Evolutionary conservation across 1,140 invertebrate species (phyloP), one percentile per base, ranked within the genome.

Genomic region (Trachymyrmex septentrionalis): DNA sequence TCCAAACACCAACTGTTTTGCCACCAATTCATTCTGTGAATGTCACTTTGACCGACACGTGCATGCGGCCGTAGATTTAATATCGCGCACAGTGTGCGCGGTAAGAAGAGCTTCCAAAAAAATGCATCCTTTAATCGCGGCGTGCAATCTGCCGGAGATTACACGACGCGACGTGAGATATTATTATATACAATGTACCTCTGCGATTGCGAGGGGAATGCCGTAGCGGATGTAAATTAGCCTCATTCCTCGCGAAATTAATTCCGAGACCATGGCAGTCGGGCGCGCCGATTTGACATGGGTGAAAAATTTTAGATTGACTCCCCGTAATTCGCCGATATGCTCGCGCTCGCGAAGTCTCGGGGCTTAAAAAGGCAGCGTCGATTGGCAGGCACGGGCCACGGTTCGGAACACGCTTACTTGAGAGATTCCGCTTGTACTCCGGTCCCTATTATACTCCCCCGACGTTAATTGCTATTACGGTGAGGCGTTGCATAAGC

Each of bases 401-500:
- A 55, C n/a, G 48, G 14, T 72, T 64, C n/a, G 50, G 19, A 44
- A 27, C 55, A 61, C 44, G 19, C 14, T 44, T 55, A 19, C 27
- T 30, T 50, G 24, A 57, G 24, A 59, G 85, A 80, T 75, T 85
- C 67, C 72, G 77, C 86, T 92, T 91, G 91, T 72, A 59, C 30
- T 34, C 30, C 82, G 86, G 27, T 85, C 82, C 34, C 71, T 77
- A 90, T 93, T 88, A 89, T 93, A 92, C 87, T 89, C 86, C 86
- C 81, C 78, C 82, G 78, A 89, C 86, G 93, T 88, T 94, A 94
- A 94, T 94, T 93, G 91, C 91, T 91, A 88, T 91, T 92, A 90
- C 85, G 73, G 87, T 87, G 88, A 89, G 75, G 89, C 80, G 88
- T 94, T 94, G 92, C 93, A 90, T 91, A 94, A 93, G 89, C 86